phyloP scores from a whole-genome alignment of 2,797 vertebrate genomes.

The Momotus momota region DNA sequence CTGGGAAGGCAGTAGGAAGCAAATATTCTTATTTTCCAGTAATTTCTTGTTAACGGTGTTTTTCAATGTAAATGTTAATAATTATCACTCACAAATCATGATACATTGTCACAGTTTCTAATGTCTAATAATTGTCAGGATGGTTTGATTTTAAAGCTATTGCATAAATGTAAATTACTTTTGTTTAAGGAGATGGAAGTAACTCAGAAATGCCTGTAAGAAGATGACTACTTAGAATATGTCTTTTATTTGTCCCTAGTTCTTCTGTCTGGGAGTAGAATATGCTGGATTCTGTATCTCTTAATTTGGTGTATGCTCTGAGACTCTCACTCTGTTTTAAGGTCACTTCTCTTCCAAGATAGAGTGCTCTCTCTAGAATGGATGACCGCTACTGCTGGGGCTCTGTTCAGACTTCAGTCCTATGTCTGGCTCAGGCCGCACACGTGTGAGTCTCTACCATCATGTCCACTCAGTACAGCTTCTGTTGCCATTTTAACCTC shows the following conservation, averaged over 20 bases:
- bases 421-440: background rate
- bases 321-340: background rate
- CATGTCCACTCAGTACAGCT: background rate
- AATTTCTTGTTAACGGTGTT: background rate
- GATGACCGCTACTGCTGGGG: background rate
- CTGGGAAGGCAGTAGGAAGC: background rate
- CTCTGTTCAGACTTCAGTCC: background rate
- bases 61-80: background rate
- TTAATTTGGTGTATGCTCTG: background rate
- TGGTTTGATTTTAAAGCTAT: background rate
- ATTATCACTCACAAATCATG: background rate
- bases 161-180: background rate
- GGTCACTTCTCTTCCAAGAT: background rate
- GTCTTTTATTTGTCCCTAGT: background rate
- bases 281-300: background rate
- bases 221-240: background rate
- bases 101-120: background rate
- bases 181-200: background rate
- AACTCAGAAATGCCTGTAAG: background rate
- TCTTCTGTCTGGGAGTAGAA: background rate
- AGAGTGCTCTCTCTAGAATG: background rate
- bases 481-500: background rate
- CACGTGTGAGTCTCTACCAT: background rate
- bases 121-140: background rate
- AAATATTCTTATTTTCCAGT: background rate